Base-by-base conservation (phyloP, 2,113 vertebrate species). In the Monopterus albus region DNA sequence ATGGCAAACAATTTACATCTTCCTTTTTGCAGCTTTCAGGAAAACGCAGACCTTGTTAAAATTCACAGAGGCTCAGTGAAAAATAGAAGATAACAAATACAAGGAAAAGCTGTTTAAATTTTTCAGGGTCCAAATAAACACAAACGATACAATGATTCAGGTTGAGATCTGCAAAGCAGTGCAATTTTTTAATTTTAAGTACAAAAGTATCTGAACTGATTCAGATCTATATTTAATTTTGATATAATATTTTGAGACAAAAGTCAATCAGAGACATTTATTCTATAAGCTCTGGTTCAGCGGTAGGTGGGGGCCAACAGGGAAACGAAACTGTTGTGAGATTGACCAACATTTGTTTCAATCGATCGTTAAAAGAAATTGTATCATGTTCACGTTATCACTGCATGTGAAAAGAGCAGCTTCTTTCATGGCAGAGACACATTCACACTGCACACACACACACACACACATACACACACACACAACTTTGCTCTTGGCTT, bases 401-500 rank as follows among this genome's bases (percentile, higher is more conserved):
- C 10, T 38, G 20, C 28, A 12, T 14, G 1, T 66, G 26, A 49
- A 55, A 33, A 35, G 14, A 62, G 40, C 31, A 4, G 20, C 50
- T 20, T 59, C 25, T 65, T 0, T 39, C 10, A 46, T 23, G 5
- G 42, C 49, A 62, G 2, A 66, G 7, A 25, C 31, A 56, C 52
- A 70, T 28, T 51, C 25, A 79, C 29, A 45, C 55, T 38, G 12
- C 2, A 8, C 10, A 51, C 20, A 61, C 26, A 33, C 35, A 45
- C 42, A 55, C 60, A 67, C 40, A 28, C 35, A 45, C 42, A 55
- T 56, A 67, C 40, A 28, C 49, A 55, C 43, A 57, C 53, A 72
- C 36, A 67, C 25, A 71, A 58, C 65, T 68, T 58, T 53, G 45
- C 73, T 68, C 51, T 21, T 81, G 67, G 64, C 72, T 76, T 81